Conservation (phyloP, 2,113 vertebrate genomes). For the Pollachius pollachius region DNA sequence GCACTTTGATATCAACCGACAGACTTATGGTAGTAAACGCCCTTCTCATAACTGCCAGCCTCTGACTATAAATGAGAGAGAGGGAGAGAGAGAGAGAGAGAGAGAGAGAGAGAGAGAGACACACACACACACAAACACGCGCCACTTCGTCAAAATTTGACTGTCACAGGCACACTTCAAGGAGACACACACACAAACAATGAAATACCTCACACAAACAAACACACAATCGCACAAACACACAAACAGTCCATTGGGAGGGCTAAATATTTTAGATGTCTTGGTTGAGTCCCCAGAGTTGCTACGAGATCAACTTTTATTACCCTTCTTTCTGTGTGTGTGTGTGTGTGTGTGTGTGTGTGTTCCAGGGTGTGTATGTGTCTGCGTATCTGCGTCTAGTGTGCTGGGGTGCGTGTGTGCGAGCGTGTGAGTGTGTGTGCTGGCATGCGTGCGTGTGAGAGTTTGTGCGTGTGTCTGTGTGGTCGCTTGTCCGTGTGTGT, state of each 20-base stretch:
- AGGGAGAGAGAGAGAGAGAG: constrained; percentile 9
- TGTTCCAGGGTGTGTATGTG: constrained; percentile 6
- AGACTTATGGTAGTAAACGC: constrained; percentile 11
- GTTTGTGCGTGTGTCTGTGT: background rate
- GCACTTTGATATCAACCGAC: constrained; percentile 17
- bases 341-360: constrained; percentile 1
- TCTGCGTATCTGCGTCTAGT: too few species aligned
- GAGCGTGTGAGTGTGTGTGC: constrained; percentile 43
- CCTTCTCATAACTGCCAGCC: background rate
- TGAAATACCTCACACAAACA: background rate
- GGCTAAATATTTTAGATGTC: constrained; percentile 44
- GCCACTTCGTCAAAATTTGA: constrained; percentile 34
- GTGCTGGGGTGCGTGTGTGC: background rate
- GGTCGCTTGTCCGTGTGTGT: background rate
- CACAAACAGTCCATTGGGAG: constrained; percentile 31
- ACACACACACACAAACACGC: constrained; percentile 10
- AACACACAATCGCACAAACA: background rate
- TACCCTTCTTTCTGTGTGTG: constrained; percentile 9
- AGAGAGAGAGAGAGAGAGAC: background rate
- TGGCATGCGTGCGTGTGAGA: constrained; percentile 15
- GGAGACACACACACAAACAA: constrained; percentile 36
- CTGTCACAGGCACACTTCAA: constrained; percentile 30
- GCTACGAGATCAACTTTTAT: constrained; percentile 46
- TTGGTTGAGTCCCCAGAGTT: constrained; percentile 51
- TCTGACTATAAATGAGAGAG: constrained; percentile 16